phyloP scores from a whole-genome alignment of 2,113 vertebrate genomes.

The Gambusia holbrooki region DNA sequence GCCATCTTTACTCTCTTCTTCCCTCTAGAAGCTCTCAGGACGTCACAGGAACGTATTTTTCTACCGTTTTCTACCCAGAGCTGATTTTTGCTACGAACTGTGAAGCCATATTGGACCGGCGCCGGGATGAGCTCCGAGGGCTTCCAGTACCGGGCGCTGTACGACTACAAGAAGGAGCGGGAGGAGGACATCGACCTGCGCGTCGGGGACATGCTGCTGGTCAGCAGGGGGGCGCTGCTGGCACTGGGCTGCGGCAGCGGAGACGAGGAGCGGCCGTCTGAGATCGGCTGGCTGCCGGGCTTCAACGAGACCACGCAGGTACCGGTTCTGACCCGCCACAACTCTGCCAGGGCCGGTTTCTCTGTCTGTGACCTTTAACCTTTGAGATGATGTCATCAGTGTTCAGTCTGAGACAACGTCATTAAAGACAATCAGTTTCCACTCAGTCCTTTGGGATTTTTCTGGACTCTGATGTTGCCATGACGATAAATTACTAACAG shows the following conservation, averaged over 20 bases:
- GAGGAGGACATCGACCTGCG: slow-evolving; percentile 91
- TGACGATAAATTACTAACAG: too few relatives aligned
- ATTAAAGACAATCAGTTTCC: neutral
- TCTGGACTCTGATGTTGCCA: too few relatives aligned
- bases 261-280: slow-evolving; percentile 83
- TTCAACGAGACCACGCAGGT: slow-evolving; percentile 88
- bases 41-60: slow-evolving; percentile 33
- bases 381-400: neutral
- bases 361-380: too few relatives aligned
- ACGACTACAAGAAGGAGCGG: slow-evolving; percentile 87
- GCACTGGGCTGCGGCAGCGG: slow-evolving; percentile 83
- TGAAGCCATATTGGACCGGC: slow-evolving; percentile 35
- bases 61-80: slow-evolving; percentile 16
- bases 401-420: neutral
- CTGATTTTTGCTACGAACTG: slow-evolving; percentile 15
- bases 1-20: slow-evolving; percentile 22
- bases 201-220: slow-evolving; percentile 86
- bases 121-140: slow-evolving; percentile 81
- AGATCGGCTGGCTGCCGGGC: slow-evolving; percentile 89
- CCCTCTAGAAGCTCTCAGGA: slow-evolving; percentile 46
- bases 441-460: too few relatives aligned
- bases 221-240: slow-evolving; percentile 84
- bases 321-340: neutral
- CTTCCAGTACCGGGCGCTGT: slow-evolving; percentile 89
- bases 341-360: too few relatives aligned